A percentile compares a stretch with the other conserved stretches of the same genome.
phyloP scores from a whole-genome alignment of 2,113 vertebrate genomes.

The Hemiscyllium ocellatum region DNA sequence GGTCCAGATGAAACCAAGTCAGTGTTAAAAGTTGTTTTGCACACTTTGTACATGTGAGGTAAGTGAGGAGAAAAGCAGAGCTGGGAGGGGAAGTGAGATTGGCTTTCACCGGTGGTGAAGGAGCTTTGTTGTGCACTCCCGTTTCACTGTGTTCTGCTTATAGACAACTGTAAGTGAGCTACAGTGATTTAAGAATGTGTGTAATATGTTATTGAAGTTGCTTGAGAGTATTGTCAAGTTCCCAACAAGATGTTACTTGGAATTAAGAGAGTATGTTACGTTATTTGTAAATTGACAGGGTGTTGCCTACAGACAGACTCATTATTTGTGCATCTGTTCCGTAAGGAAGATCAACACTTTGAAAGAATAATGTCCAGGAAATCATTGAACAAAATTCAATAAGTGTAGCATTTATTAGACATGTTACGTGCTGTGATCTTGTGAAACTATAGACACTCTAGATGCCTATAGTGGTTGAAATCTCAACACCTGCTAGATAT shows the following conservation, averaged over 20 bases:
- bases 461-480: constrained; percentile 6
- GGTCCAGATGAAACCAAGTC: background rate
- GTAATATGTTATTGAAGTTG: constrained; percentile 20
- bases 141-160: constrained; percentile 12
- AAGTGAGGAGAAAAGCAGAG: constrained; percentile 10
- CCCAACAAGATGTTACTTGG: constrained; percentile 23
- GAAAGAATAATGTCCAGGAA: constrained; percentile 33
- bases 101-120: background rate
- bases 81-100: background rate
- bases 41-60: background rate
- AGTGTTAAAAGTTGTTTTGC: background rate
- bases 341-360: constrained; percentile 14
- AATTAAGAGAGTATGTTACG: constrained; percentile 11
- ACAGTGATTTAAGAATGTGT: background rate
- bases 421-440: constrained; percentile 34
- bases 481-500: constrained; percentile 32
- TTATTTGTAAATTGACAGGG: background rate
- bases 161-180: constrained; percentile 13
- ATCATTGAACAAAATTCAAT: constrained; percentile 16
- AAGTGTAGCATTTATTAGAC: constrained; percentile 31
- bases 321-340: constrained; percentile 20
- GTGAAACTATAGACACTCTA: constrained; percentile 32
- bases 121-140: background rate
- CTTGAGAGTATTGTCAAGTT: constrained; percentile 12
- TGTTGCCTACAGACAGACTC: constrained; percentile 12